Base-by-base conservation (phyloP, 2,797 vertebrate genomes). In the Trachops cirrhosus region DNA sequence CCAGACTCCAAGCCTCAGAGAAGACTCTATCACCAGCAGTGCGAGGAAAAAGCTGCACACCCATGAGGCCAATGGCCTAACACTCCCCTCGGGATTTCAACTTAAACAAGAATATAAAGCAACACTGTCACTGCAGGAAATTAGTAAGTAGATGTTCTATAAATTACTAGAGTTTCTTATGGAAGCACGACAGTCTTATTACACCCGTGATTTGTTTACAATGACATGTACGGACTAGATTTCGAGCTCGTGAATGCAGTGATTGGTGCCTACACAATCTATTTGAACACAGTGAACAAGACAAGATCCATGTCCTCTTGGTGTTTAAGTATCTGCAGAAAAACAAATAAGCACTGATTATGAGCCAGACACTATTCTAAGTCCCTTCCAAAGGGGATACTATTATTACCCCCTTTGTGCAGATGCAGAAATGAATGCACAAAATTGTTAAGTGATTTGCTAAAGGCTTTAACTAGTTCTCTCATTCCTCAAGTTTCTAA, bases 341-440 rank as follows among this genome's bases (percentile, higher is more conserved):
- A 89, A 93, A 78, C 6, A 59, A 79, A 86, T 68, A 78, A 94
- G 22, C 32, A 92, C 26, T 79, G 62, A 62, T 15, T 62, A 86
- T 62, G 57, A 91, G 59, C 9, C 44, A 91, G 34, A 73, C 29
- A 91, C 9, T 93, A 21, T 46, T 91, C 64, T 82, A 92, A 91
- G 39, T 75, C 46, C 39, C 85, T 92, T 90, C 44, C 80, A 95
- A 92, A 85, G 32, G 29, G 26, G 62, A 6, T n/a, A 64, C 19
- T 68, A 80, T 62, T 77, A 79, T 79, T 86, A 79, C n/a, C 4
- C n/a, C 8, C n/a, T 9, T 32, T 67, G 18, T 86, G 39, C 6
- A 91, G 34, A 95, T 59, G 29, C 93, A 94, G 32, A 96, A 93
- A 94, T 59, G 19, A 89, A 94, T 59, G 26, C 50, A 91, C 4